These are phyloP conservation scores for Uropsilus gracilis DNA, from an alignment of 2,113 vertebrate genomes.

Conservation along the genomic window DNA sequence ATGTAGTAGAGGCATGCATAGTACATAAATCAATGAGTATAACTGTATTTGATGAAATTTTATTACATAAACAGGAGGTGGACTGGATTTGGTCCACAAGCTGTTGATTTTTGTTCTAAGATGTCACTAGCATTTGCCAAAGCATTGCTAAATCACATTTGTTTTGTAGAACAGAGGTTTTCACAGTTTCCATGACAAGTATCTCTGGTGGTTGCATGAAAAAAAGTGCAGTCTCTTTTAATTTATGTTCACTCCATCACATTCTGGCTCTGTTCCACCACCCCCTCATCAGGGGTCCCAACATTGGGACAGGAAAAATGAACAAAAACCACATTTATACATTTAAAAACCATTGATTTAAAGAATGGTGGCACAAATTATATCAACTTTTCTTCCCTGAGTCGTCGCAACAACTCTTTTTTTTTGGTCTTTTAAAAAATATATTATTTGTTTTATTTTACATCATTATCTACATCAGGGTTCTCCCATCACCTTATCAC, in stretches of 20 bases:
- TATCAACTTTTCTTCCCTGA: background rate
- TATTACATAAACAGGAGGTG: too few relatives aligned
- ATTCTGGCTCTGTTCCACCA: background rate
- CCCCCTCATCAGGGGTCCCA: background rate
- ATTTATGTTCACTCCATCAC: background rate
- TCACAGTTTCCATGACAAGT: background rate
- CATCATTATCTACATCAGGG: too few relatives aligned
- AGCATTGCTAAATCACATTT: background rate
- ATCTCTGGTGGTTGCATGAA: background rate
- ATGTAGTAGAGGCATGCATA: background rate
- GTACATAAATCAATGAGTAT: too few relatives aligned
- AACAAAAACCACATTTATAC: background rate
- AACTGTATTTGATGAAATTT: too few relatives aligned
- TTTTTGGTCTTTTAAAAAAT: too few relatives aligned
- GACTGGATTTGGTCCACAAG: too few relatives aligned
- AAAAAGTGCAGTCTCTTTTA: background rate
- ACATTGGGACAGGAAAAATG: background rate
- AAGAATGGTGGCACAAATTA: background rate
- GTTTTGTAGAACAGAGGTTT: background rate
- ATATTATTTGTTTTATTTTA: too few relatives aligned
- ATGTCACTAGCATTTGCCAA: background rate
- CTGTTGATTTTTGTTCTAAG: background rate
- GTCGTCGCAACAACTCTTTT: slow-evolving; percentile 29
- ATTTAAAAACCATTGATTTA: background rate
- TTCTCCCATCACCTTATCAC: too few relatives aligned